A percentile compares a stretch with the other conserved stretches of the same genome.
phyloP scores from a whole-genome alignment of 2,797 vertebrate species.

The Rachycentron canadum region DNA sequence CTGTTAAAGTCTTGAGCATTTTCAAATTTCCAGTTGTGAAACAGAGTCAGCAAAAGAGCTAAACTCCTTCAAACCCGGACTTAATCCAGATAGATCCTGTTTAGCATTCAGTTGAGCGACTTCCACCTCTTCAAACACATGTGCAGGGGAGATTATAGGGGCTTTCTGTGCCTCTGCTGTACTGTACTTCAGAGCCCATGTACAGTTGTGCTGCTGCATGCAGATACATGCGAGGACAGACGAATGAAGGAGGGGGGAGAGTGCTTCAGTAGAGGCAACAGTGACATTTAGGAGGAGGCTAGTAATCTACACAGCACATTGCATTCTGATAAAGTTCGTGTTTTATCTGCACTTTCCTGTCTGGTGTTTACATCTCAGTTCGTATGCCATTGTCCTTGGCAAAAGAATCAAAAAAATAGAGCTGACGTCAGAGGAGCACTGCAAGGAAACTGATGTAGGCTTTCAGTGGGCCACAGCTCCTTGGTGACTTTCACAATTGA shows the following conservation, averaged over 20 bases:
- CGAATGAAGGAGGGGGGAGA: conserved; percentile 25
- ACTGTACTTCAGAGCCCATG: conserved; percentile 53
- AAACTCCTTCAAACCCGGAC: conserved; percentile 74
- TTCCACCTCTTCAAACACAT: conserved; percentile 81
- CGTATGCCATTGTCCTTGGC: conserved; percentile 50
- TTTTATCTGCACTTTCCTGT: conserved; percentile 40
- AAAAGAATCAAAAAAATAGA: conserved; percentile 51
- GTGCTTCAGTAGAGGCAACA: conserved; percentile 40
- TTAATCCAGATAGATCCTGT: conserved; percentile 85
- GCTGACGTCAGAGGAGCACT: conserved; percentile 40
- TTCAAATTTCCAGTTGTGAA: conserved; percentile 64
- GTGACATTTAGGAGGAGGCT: conserved; percentile 40
- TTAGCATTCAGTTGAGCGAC: conserved; percentile 79
- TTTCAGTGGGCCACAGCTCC: conserved; percentile 21
- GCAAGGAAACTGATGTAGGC: conserved; percentile 39
- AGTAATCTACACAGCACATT: background rate
- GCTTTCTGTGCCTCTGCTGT: conserved; percentile 58
- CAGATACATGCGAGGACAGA: conserved; percentile 18
- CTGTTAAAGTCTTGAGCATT: conserved; percentile 43
- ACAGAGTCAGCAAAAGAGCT: conserved; percentile 77
- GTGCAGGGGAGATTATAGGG: conserved; percentile 70
- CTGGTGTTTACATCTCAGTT: conserved; percentile 3
- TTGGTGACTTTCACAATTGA: conserved; percentile 54
- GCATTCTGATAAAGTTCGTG: conserved; percentile 20
- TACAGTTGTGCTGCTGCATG: conserved; percentile 42